Evolutionary conservation across 2,888 invertebrate species (phyloP).

Genomic region (Helobdella robusta): DNA sequence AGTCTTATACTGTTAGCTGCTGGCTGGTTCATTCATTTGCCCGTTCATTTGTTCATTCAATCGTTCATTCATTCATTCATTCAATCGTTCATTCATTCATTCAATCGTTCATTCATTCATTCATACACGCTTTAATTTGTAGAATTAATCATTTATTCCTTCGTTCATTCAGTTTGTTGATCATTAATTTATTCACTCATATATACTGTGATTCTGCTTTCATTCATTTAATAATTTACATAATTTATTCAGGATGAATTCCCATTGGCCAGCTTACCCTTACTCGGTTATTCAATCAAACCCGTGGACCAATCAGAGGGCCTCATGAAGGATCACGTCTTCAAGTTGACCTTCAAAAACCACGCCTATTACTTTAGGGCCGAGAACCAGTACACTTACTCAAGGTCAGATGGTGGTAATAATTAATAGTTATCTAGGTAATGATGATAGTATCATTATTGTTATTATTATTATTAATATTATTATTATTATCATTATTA

Average conservation of each 20-base stretch:
- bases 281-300: conserved; percentile 82
- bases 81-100: no score
- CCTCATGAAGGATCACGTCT: conserved; percentile 88
- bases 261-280: conserved; percentile 81
- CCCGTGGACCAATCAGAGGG: conserved; percentile 69
- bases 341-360: conserved; percentile 91
- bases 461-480: not conserved
- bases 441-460: no score
- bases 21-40: no score
- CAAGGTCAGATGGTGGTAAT: conserved; percentile 58
- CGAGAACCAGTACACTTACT: conserved; percentile 85
- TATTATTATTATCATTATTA: not conserved
- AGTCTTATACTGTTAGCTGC: conserved; percentile 75
- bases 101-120: no score
- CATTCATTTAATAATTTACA: not conserved
- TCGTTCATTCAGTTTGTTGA: no score
- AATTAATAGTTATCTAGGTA: not conserved
- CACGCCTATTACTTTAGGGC: conserved; percentile 96
- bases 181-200: no score
- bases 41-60: no score
- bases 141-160: no score
- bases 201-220: not conserved
- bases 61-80: no score
- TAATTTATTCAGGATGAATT: conserved; percentile 62
- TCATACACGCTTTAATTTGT: no score